Base-by-base conservation (phyloP, 2,888 invertebrate genomes). In the Physocephala rufipes region DNA sequence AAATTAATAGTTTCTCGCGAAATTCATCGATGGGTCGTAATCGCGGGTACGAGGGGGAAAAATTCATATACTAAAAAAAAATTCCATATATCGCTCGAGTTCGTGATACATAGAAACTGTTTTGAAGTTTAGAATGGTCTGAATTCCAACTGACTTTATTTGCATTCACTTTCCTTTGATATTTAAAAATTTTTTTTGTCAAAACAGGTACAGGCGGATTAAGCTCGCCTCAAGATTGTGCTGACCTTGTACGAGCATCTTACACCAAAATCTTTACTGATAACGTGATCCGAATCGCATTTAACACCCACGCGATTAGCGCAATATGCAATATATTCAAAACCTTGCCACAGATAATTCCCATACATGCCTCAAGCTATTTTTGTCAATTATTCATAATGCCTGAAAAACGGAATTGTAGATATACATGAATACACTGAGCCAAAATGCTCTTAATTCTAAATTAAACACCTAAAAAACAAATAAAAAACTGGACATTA, bases 21-120 rank as follows among this genome's bases (percentile, higher is more conserved):
- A 92, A 84, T 80, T 91, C 91, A 73, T 88, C 87, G 80, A 91
- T 90, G 76, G 88, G 88, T 82, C 89, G 89, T 74, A 91, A 90
- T 76, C 88, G 87, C 77, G 9, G 9, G 4, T 36, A 4, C 36
- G 9, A 36, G 36, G 36, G 36, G 36, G 9, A 36, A 36, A 36
- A 36, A 7, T 7, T 36, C 36, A 9, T 36, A 36, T 36, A 7
- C n/a, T n/a, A n/a, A n/a, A n/a, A n/a, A n/a, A n/a, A n/a, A n/a
- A n/a, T n/a, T n/a, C n/a, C n/a, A n/a, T n/a, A n/a, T 36, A 36
- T 36, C 9, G 4, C 9, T 36, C 9, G 9, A 4, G 9, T 7
- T 9, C 9, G 4, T 9, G 36, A n/a, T 36, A 36, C 36, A 36
- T 36, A 36, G 9, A 36, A 36, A 36, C 9, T 36, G 5, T 36